Evolutionary conservation across 2,113 vertebrate genomes (phyloP).

Genomic region (Chroicocephalus ridibundus): DNA sequence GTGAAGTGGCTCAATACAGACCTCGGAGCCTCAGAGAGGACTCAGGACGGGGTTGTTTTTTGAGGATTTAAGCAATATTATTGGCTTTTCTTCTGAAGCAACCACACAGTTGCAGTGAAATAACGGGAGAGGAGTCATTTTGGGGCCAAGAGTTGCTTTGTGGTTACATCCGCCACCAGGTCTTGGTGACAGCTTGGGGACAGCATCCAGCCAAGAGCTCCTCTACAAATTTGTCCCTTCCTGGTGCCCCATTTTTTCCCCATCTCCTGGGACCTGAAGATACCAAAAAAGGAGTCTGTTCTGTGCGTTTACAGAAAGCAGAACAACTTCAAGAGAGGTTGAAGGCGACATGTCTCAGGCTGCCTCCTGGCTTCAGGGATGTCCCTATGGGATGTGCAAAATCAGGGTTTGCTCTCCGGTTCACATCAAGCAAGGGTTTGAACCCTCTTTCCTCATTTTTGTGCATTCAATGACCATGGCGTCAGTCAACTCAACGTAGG

Average conservation of each 20-base stretch:
- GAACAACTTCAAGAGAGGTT: neutral
- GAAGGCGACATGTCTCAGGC: accelerated
- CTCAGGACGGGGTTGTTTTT: neutral
- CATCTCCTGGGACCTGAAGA: neutral
- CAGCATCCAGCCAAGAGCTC: neutral
- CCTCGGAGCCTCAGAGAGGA: neutral
- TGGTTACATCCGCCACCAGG: neutral
- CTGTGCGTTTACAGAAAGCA: neutral
- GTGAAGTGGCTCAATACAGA: neutral
- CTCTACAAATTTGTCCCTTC: neutral
- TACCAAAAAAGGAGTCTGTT: neutral
- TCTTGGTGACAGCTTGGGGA: neutral
- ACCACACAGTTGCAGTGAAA: neutral
- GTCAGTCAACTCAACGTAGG: accelerated
- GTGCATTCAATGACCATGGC: accelerated
- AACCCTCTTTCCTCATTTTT: neutral
- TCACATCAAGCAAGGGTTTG: neutral
- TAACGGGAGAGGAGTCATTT: neutral
- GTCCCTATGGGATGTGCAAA: neutral
- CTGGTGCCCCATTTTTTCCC: neutral
- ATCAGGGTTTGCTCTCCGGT: neutral
- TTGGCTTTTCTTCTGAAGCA: neutral
- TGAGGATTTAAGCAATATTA: neutral
- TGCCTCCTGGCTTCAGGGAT: neutral
- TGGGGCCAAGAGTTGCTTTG: neutral